Conservation (phyloP, 2,797 vertebrate species). For the Tapera naevia region DNA sequence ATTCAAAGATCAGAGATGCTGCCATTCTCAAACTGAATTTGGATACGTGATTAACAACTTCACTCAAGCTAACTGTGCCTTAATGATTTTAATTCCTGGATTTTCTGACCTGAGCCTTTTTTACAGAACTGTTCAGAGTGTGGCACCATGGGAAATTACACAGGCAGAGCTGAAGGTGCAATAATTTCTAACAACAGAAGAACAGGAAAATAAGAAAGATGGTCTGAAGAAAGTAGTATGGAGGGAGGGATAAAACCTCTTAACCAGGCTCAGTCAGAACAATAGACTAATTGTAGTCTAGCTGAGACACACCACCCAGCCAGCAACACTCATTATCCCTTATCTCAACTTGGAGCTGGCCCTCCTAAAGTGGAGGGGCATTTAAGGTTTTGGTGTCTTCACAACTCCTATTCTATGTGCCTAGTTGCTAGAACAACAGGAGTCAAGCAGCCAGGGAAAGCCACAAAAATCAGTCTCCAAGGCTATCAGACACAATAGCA, state of each 20-base stretch:
- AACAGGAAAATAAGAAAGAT: not conserved
- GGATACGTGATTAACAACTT: not conserved
- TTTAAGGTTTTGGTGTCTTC: not conserved
- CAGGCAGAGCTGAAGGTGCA: not conserved
- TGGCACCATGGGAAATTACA: not conserved
- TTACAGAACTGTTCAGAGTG: not conserved
- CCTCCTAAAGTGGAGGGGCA: not conserved
- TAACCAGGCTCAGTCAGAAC: not conserved
- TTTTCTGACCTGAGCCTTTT: not conserved
- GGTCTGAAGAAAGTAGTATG: not conserved
- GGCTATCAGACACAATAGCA: not conserved
- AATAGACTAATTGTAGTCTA: not conserved
- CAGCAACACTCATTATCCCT: not conserved
- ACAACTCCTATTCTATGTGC: not conserved
- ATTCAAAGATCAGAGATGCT: not conserved
- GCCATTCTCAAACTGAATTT: not conserved
- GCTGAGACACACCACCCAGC: not conserved
- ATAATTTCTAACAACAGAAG: not conserved
- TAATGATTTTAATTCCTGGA: not conserved
- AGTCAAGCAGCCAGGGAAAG: not conserved
- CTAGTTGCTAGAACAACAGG: not conserved
- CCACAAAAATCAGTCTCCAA: not conserved
- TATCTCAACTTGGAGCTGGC: not conserved
- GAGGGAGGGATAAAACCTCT: not conserved
- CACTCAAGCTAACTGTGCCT: not conserved